Evolutionary conservation across 2,113 vertebrate genomes (phyloP).

Genomic region (Gobiocypris rarus): DNA sequence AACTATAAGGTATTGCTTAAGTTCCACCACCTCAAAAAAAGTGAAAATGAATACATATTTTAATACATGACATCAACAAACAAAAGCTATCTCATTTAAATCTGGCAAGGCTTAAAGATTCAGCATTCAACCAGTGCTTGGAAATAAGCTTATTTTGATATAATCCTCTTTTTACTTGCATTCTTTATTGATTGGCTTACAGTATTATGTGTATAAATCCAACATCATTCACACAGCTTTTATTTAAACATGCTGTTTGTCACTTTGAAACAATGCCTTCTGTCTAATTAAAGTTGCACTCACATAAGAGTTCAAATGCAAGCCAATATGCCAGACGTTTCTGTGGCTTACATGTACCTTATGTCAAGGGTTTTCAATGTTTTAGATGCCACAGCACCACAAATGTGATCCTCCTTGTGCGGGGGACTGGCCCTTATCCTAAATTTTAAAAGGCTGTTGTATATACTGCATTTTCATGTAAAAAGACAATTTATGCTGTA

Average conservation of each 20-base stretch:
- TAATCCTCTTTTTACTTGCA: slow-evolving; percentile 44
- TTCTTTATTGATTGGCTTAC: slow-evolving; percentile 37
- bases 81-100: slow-evolving; percentile 27
- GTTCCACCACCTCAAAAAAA: neutral
- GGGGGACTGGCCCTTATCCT: no score
- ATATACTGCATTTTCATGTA: no score
- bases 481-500: no score
- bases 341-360: neutral
- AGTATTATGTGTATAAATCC: slow-evolving; percentile 33
- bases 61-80: slow-evolving; percentile 24
- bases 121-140: slow-evolving; percentile 25
- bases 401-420: neutral
- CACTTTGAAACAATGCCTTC: slow-evolving; percentile 19
- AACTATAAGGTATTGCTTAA: neutral
- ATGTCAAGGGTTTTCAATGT: neutral
- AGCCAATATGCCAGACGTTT: neutral
- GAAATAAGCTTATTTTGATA: slow-evolving; percentile 39
- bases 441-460: no score
- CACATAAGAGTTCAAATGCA: neutral
- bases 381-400: neutral
- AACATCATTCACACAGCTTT: slow-evolving; percentile 32
- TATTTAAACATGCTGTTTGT: slow-evolving; percentile 32
- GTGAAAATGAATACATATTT: neutral
- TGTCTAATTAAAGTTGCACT: slow-evolving; percentile 26
- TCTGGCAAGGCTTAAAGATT: slow-evolving; percentile 33